phyloP scores from a whole-genome alignment of 2,797 vertebrate species.

The Paedocypris micromegethes region DNA sequence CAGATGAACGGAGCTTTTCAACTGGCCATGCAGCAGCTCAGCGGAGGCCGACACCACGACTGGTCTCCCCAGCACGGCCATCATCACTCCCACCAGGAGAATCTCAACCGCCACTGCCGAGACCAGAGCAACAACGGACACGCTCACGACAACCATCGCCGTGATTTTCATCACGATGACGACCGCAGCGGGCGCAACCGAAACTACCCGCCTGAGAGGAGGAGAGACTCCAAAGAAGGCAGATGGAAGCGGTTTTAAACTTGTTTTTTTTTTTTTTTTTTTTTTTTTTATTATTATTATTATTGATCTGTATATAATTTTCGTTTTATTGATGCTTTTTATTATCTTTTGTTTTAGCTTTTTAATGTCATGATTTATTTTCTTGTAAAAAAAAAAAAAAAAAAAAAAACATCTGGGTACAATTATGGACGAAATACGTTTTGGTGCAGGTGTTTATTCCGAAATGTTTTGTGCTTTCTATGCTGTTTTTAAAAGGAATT shows the following conservation, averaged over 20 bases:
- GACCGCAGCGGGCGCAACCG: slow-evolving; percentile 71
- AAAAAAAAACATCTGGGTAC: too few relatives aligned
- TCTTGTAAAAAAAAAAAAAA: too few relatives aligned
- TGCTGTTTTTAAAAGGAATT: too few relatives aligned
- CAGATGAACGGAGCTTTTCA: slow-evolving; percentile 50
- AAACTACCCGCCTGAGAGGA: slow-evolving; percentile 56
- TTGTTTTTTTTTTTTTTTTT: not conserved
- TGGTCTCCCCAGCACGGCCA: slow-evolving; percentile 52
- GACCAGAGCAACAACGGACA: slow-evolving; percentile 55
- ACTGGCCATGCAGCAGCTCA: slow-evolving; percentile 41
- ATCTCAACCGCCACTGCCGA: slow-evolving; percentile 55
- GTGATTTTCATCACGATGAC: slow-evolving; percentile 67
- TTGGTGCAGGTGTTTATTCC: too few relatives aligned
- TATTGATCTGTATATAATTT: too few relatives aligned
- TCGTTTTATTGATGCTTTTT: too few relatives aligned
- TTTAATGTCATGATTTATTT: too few relatives aligned
- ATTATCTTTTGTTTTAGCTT: too few relatives aligned
- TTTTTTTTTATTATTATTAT: not conserved
- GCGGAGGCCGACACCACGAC: slow-evolving; percentile 42
- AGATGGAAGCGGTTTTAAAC: slow-evolving; percentile 72
- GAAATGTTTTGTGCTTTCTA: too few relatives aligned
- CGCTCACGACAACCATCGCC: slow-evolving; percentile 64
- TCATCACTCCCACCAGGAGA: slow-evolving; percentile 64
- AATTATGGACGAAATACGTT: too few relatives aligned
- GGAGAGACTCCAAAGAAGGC: slow-evolving; percentile 62